phyloP scores from a whole-genome alignment of 2,888 invertebrate genomes.

The Cancer borealis region DNA sequence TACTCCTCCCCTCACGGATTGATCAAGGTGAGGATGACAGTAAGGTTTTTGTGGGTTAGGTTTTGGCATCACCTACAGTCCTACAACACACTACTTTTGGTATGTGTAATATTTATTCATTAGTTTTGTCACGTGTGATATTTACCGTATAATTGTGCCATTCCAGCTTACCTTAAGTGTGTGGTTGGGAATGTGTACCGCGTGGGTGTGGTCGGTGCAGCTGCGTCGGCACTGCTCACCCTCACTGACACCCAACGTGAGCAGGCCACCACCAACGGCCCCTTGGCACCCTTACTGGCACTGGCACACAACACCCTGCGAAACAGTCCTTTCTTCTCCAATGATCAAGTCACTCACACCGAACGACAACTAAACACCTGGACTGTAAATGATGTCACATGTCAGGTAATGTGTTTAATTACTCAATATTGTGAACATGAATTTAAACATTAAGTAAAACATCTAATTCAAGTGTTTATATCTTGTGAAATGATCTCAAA shows the following conservation, averaged over 20 bases:
- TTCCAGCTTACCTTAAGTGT: slow-evolving; percentile 69
- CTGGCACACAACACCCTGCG: slow-evolving; percentile 72
- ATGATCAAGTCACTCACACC: slow-evolving; percentile 68
- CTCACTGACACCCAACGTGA: slow-evolving; percentile 70
- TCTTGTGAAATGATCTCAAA: background rate
- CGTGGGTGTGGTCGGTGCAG: slow-evolving; percentile 72
- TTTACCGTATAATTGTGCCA: background rate
- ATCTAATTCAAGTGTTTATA: background rate
- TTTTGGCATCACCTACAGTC: background rate
- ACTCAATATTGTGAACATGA: background rate
- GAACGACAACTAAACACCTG: slow-evolving; percentile 67
- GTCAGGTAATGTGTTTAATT: slow-evolving; percentile 63
- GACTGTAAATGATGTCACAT: slow-evolving; percentile 72
- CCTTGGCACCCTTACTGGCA: slow-evolving; percentile 72
- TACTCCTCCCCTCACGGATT: slow-evolving; percentile 85
- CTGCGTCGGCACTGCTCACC: slow-evolving; percentile 69
- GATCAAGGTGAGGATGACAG: slow-evolving; percentile 63
- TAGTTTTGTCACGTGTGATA: background rate
- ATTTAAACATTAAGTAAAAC: background rate
- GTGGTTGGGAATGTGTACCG: slow-evolving; percentile 73
- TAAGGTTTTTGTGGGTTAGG: background rate
- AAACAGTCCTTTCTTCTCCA: slow-evolving; percentile 73
- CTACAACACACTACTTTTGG: background rate
- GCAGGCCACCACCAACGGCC: slow-evolving; percentile 73
- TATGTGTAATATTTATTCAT: background rate